Evolutionary conservation across 2,888 invertebrate species (phyloP), one percentile per base, ranked within the genome.

Genomic region (Torymus texanus): DNA sequence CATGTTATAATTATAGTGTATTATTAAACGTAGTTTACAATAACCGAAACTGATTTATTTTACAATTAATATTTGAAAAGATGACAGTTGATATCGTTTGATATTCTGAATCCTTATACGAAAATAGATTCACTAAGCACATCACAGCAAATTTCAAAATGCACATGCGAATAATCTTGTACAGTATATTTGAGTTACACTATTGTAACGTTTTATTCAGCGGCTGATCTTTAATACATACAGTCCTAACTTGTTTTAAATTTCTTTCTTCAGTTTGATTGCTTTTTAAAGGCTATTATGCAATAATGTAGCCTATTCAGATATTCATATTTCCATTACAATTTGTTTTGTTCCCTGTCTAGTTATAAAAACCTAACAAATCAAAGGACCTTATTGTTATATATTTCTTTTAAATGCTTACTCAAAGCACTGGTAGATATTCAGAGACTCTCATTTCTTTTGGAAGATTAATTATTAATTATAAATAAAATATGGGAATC

Each of bases 101-200:
- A 84, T 76, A 85, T 84, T 80, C 80, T 82, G 83, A 84, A 71
- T 79, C 84, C 73, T 82, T 82, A 83, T 85, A 85, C 83, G 85
- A 86, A 87, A 87, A 87, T 87, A 86, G 82, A 86, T 84, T 86
- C 84, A 84, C 83, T 84, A 85, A 86, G 82, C 83, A 83, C 86
- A 88, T 88, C 87, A 87, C 86, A 88, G 86, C 82, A 84, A 85
- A 84, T 86, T 85, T 85, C 71, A 83, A 88, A 88, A 87, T 88
- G 87, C 86, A 86, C 83, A 87, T 86, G 83, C 83, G 81, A 85
- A 82, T 83, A 82, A 84, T 84, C 79, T 83, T 83, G 81, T 74
- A 75, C 71, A 66, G 18, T 80, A 68, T 78, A 82, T 83, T 83
- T 81, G 78, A 82, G 82, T 79, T 82, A 84, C 81, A 84, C 81